Percentiles rank a stretch among this genome's conserved stretches.
These are phyloP conservation scores for Odontophorus gujanensis DNA, from an alignment of 2,113 vertebrate genomes.

Conservation along the genomic window DNA sequence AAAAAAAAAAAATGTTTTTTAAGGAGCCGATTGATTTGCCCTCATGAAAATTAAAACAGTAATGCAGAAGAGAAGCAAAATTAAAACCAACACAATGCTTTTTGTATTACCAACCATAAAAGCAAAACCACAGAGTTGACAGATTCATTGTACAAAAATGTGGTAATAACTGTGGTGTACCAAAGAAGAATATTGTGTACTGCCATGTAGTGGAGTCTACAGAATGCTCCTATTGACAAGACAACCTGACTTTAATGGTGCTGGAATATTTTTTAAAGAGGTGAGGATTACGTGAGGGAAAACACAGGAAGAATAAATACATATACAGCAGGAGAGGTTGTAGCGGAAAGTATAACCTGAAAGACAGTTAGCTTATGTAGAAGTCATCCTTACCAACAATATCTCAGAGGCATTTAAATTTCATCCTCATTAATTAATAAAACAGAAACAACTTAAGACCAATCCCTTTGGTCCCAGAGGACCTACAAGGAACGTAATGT, in stretches of 20 bases:
- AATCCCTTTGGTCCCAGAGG: constrained; percentile 5
- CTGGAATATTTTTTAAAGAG: neutral
- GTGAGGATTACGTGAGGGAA: neutral
- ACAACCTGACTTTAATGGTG: neutral
- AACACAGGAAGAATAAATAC: neutral
- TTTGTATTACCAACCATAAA: neutral
- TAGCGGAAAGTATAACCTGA: neutral
- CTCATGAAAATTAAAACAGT: neutral
- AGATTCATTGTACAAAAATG: neutral
- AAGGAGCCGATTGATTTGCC: neutral
- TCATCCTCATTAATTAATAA: constrained; percentile 32
- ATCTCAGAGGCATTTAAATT: constrained; percentile 42
- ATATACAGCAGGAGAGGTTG: neutral
- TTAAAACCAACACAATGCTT: fast-evolving
- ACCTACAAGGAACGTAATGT: neutral
- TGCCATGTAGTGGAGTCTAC: neutral
- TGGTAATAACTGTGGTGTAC: neutral
- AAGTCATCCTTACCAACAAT: constrained; percentile 8
- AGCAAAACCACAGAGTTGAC: neutral
- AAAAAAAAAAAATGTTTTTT: neutral
- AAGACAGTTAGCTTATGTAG: neutral
- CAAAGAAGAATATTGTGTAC: neutral
- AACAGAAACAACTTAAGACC: neutral
- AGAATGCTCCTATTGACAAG: neutral
- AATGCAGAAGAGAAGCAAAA: neutral